Percentiles rank a stretch among this genome's conserved stretches.
These are phyloP conservation scores for Conus betulinus DNA, from an alignment of 1,140 invertebrate species.

Conservation along the genomic window DNA sequence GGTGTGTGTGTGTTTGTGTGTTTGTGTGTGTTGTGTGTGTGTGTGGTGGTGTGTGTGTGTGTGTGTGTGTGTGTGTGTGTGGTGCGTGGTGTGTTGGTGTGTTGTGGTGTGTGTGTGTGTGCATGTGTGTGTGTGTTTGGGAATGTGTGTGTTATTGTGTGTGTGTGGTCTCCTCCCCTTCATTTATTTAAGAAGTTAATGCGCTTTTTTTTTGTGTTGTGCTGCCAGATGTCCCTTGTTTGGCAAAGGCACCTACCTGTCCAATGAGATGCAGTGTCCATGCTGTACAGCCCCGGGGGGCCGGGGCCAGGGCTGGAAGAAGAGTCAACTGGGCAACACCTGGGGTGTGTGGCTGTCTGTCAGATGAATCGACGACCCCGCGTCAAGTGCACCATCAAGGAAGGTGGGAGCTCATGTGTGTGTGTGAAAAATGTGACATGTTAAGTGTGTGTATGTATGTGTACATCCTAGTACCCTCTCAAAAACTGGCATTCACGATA, in stretches of 20 bases:
- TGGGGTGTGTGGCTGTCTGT: slow-evolving; percentile 87
- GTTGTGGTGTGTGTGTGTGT: too few species aligned
- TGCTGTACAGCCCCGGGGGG: slow-evolving; percentile 83
- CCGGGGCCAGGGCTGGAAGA: slow-evolving; percentile 85
- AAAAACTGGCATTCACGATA: too few species aligned
- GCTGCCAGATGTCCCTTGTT: slow-evolving; percentile 81
- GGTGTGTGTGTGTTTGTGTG: too few species aligned
- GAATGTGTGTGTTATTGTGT: too few species aligned
- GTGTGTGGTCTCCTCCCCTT: too few species aligned
- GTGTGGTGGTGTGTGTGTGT: too few species aligned
- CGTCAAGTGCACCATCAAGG: slow-evolving; percentile 75
- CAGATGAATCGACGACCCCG: slow-evolving; percentile 85
- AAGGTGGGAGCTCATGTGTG: slow-evolving; percentile 43
- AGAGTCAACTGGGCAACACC: slow-evolving; percentile 82
- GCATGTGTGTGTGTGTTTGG: too few species aligned
- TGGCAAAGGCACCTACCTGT: slow-evolving; percentile 86
- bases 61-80: too few species aligned
- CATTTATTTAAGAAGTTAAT: not conserved
- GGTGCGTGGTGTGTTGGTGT: too few species aligned
- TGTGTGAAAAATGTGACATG: not conserved
- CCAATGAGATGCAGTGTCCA: slow-evolving; percentile 83
- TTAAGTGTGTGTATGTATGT: not conserved
- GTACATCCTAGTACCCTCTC: not conserved
- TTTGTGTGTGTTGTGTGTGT: too few species aligned
- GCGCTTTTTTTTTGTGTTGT: slow-evolving; percentile 4